Conservation (phyloP, 2,888 invertebrate species). For the Theretra japonica region DNA sequence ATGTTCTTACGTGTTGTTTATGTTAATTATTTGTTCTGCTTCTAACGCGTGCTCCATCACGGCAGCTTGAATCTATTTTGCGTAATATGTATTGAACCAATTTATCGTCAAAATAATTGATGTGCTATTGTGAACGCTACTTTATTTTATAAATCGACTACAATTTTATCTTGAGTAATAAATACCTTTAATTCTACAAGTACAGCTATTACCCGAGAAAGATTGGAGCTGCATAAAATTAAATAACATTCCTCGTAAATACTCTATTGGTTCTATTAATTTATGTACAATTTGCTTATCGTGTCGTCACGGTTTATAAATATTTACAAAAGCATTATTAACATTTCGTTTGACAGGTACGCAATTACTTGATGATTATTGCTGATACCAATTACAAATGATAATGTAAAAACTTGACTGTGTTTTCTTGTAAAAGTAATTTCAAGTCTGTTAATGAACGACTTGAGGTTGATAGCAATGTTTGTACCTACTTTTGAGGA, state of each 20-base stretch:
- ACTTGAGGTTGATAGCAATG: conserved; percentile 11
- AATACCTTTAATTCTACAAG: neutral
- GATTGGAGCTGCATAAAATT: neutral
- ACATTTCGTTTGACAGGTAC: conserved; percentile 2
- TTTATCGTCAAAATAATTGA: neutral
- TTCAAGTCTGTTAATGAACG: neutral
- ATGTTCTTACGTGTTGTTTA: conserved; percentile 11
- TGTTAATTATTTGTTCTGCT: neutral
- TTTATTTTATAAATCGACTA: conserved; percentile 5
- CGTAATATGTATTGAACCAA: neutral
- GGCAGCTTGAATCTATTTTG: neutral
- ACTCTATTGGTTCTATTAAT: neutral
- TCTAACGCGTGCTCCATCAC: neutral
- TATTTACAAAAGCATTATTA: conserved; percentile 11
- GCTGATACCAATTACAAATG: conserved; percentile 28
- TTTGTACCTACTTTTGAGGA: conserved; percentile 43
- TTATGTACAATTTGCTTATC: neutral
- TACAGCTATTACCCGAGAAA: neutral
- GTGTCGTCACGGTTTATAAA: conserved; percentile 1
- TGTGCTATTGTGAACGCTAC: neutral
- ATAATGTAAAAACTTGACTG: conserved; percentile 31
- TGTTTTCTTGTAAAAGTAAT: neutral
- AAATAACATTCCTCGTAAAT: neutral
- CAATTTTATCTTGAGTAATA: neutral
- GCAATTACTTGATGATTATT: conserved; percentile 2